Percentiles rank a stretch among this genome's conserved stretches.
phyloP scores from a whole-genome alignment of 92 coral and sea anemone genomes.

The Phymanthus crucifer region DNA sequence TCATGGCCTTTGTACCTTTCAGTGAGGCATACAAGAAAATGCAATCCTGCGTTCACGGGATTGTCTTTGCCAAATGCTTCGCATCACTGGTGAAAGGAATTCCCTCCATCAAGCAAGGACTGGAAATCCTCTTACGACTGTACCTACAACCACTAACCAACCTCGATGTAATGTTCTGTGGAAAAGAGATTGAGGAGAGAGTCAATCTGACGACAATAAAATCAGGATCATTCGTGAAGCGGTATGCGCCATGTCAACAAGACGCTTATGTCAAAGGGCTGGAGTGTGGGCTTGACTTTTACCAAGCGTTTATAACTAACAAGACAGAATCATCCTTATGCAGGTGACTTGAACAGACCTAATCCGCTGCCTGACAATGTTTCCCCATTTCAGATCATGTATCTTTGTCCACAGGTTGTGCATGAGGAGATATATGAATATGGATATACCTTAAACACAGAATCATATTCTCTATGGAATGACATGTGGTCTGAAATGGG shows the following conservation, averaged over 20 bases:
- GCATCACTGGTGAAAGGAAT: background rate
- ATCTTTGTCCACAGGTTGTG: too few species aligned
- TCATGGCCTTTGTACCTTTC: background rate
- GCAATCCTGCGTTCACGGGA: slow-evolving; percentile 19
- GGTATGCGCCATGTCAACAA: slow-evolving; percentile 14
- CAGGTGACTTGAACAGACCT: slow-evolving; percentile 24
- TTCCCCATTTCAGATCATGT: background rate
- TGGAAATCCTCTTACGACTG: background rate
- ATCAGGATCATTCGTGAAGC: background rate
- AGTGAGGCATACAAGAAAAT: slow-evolving; percentile 15
- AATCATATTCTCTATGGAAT: too few species aligned
- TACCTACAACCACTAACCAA: slow-evolving; percentile 1
- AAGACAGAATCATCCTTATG: slow-evolving; percentile 21
- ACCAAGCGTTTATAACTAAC: slow-evolving; percentile 5
- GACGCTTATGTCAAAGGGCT: background rate
- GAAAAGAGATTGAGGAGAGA: background rate
- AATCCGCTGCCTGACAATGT: too few species aligned
- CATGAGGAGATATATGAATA: too few species aligned
- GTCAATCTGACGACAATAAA: slow-evolving; percentile 8
- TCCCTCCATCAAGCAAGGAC: background rate
- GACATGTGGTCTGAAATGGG: too few species aligned
- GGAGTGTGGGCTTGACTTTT: slow-evolving; percentile 9
- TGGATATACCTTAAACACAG: too few species aligned
- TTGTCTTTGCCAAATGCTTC: slow-evolving; percentile 15
- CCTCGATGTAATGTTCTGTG: slow-evolving; percentile 12